A percentile compares a stretch with the other conserved stretches of the same genome.
These are phyloP conservation scores for Phyllotreta striolata DNA, from an alignment of 2,888 invertebrate species.

Conservation along the genomic window DNA sequence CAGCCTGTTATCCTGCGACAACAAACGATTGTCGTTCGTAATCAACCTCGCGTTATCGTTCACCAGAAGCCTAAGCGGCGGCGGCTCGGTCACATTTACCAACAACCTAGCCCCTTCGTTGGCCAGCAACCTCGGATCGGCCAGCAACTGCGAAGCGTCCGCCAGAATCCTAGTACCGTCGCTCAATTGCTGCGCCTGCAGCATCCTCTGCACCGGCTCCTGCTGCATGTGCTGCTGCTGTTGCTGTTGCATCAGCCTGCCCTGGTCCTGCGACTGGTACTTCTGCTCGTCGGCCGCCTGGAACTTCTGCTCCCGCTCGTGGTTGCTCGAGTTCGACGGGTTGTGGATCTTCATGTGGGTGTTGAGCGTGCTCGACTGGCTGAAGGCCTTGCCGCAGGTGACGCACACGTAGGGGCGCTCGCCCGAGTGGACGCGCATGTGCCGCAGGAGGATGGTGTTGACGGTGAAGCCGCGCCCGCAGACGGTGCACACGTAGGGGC, in stretches of 20 bases:
- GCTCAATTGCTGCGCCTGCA: conserved; percentile 48
- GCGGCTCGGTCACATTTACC: conserved; percentile 56
- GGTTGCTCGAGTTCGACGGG: conserved; percentile 46
- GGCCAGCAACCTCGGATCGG: conserved; percentile 46
- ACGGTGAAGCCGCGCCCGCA: conserved; percentile 62
- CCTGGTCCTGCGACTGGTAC: conserved; percentile 44
- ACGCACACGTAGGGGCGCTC: conserved; percentile 62
- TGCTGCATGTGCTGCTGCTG: conserved; percentile 54
- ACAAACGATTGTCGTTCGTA: conserved; percentile 53
- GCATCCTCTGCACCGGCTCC: conserved; percentile 52
- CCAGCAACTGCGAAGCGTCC: conserved; percentile 52
- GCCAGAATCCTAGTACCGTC: conserved; percentile 50
- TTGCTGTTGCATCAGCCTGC: conserved; percentile 53
- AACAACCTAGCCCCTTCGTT: conserved; percentile 54
- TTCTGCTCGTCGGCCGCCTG: conserved; percentile 46
- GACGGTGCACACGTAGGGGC: conserved; percentile 60
- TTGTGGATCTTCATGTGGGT: conserved; percentile 61
- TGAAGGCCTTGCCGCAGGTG: conserved; percentile 60
- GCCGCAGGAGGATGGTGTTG: conserved; percentile 60
- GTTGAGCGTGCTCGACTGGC: conserved; percentile 61
- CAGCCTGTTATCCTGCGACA: conserved; percentile 55
- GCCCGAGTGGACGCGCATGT: conserved; percentile 62
- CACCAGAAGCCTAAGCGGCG: conserved; percentile 51
- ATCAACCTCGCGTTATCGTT: conserved; percentile 55
- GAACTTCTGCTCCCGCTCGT: conserved; percentile 42